Conservation (phyloP, 2,888 invertebrate genomes). For the Stratiomys singularior region DNA sequence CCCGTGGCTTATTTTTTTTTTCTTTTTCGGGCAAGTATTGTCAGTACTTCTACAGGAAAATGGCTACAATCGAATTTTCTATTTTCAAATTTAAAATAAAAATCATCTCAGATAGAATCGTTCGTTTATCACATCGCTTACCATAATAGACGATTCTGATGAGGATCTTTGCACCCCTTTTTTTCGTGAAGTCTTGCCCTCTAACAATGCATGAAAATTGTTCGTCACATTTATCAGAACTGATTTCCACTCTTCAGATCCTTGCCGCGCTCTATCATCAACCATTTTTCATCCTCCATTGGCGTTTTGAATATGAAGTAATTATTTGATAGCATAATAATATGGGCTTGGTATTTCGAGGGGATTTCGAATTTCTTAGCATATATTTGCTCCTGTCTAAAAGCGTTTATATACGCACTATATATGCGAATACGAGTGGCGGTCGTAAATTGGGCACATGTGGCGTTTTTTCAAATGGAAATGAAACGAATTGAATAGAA, state of each 20-base stretch:
- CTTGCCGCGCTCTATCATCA: neutral
- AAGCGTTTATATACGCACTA: neutral
- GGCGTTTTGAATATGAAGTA: conserved; percentile 38
- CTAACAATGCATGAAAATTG: neutral
- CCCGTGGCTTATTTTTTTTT: neutral
- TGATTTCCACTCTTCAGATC: neutral
- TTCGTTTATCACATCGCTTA: no score
- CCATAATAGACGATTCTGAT: no score
- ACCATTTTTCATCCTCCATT: conserved; percentile 40
- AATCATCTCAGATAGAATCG: no score
- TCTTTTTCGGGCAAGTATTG: no score
- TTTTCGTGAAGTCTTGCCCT: neutral
- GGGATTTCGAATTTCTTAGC: neutral
- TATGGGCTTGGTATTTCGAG: neutral
- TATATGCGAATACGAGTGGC: neutral
- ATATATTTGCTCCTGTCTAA: neutral
- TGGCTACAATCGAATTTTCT: neutral
- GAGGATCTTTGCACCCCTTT: neutral
- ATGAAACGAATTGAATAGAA: neutral
- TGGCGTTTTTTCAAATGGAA: conserved; percentile 28
- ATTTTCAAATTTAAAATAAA: conserved; percentile 5
- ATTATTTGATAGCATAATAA: conserved; percentile 40
- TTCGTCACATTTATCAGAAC: neutral
- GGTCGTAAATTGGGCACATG: conserved; percentile 37
- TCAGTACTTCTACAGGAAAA: no score